These are phyloP conservation scores for Meteorus cinctellus DNA, from an alignment of 2,888 invertebrate genomes.

Conservation along the genomic window DNA sequence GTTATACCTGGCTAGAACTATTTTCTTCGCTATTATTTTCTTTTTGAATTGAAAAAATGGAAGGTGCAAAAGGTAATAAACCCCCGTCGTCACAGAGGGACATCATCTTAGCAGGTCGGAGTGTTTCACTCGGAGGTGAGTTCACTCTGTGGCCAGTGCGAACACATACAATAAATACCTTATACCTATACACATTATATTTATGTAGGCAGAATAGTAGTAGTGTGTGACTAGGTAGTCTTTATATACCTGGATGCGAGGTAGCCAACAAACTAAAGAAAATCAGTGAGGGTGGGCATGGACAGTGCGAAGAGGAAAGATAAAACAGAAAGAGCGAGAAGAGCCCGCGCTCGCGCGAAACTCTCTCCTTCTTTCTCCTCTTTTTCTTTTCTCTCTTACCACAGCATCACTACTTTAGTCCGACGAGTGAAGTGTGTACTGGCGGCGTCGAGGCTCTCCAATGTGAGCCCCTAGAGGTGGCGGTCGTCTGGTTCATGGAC, in stretches of 20 bases:
- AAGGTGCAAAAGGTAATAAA: constrained; percentile 35
- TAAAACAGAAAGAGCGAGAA: constrained; percentile 33
- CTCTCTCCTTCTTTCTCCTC: constrained; percentile 5
- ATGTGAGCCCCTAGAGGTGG: constrained; percentile 51
- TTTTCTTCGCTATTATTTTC: neutral
- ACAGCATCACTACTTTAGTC: neutral
- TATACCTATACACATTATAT: neutral
- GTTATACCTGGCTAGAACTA: neutral
- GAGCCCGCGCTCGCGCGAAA: neutral
- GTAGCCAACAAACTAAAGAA: constrained; percentile 36
- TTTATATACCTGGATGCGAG: constrained; percentile 39
- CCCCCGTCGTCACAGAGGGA: neutral
- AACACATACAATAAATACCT: neutral
- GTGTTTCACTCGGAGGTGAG: constrained; percentile 19
- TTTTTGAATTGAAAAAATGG: constrained; percentile 9
- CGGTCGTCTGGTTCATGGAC: constrained; percentile 54
- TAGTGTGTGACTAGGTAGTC: constrained; percentile 22
- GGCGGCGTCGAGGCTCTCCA: constrained; percentile 11
- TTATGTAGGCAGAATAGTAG: neutral
- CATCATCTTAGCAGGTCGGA: neutral
- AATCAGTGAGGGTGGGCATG: constrained; percentile 36
- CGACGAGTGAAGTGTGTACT: constrained; percentile 28
- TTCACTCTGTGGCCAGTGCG: constrained; percentile 1
- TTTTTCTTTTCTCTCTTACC: constrained; percentile 3
- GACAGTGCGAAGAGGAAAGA: constrained; percentile 28